These are phyloP conservation scores for Amphiura filiformis DNA, from an alignment of 35 echinoderm and acorn worm species.

Conservation along the genomic window DNA sequence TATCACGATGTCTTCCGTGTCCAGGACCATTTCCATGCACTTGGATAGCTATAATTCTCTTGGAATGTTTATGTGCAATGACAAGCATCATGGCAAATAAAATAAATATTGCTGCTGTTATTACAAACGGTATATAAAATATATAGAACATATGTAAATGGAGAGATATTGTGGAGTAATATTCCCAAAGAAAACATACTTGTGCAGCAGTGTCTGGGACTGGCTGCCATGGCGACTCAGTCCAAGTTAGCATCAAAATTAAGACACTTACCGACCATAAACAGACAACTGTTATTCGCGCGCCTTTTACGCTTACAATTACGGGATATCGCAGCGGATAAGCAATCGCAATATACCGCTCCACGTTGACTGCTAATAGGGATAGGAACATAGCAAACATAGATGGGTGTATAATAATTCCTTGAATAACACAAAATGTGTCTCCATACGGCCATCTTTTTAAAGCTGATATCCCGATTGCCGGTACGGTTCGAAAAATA, in stretches of 20 bases:
- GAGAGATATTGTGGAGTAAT: too few species aligned
- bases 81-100: too few species aligned
- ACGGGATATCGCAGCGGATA: slow-evolving; percentile 2
- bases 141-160: too few species aligned
- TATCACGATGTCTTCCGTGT: background rate
- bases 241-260: too few species aligned
- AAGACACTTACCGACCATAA: too few species aligned
- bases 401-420: background rate
- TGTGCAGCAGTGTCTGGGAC: too few species aligned
- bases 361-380: slow-evolving; percentile 7
- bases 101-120: too few species aligned
- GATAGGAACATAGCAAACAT: background rate
- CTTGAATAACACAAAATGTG: background rate
- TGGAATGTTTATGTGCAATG: too few species aligned
- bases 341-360: slow-evolving; percentile 9
- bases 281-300: too few species aligned
- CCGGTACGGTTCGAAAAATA: background rate
- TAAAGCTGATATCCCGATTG: background rate
- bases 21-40: background rate
- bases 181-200: too few species aligned
- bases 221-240: too few species aligned
- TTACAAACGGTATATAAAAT: too few species aligned
- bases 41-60: background rate
- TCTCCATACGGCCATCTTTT: background rate
- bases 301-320: background rate